Percentiles rank a stretch among this genome's conserved stretches.
phyloP scores from a whole-genome alignment of 2,888 invertebrate species.

The Chorisops tibialis region DNA sequence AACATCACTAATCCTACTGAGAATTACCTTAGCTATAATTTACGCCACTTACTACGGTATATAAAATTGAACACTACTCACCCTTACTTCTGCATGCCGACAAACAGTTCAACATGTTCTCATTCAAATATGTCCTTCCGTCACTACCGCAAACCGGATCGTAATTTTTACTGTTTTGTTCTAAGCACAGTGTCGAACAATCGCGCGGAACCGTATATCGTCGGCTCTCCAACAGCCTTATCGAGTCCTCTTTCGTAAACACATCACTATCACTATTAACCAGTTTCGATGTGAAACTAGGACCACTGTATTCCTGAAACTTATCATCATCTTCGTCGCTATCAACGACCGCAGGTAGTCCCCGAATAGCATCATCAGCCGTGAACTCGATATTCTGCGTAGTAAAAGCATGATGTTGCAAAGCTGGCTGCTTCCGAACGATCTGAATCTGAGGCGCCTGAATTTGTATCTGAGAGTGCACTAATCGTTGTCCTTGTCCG shows the following conservation, averaged over 20 bases:
- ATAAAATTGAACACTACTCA: background rate
- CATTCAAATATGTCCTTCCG: constrained; percentile 44
- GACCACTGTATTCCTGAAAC: constrained; percentile 8
- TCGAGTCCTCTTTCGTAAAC: constrained; percentile 7
- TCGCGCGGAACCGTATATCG: constrained; percentile 18
- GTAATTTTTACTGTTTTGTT: constrained; percentile 35
- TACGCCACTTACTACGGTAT: no score
- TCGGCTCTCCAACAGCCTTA: constrained; percentile 8
- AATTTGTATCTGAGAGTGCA: background rate
- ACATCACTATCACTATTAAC: constrained; percentile 7
- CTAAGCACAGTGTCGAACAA: constrained; percentile 15
- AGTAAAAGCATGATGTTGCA: background rate
- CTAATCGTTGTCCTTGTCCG: no score
- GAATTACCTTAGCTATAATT: no score
- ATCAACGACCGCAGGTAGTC: background rate
- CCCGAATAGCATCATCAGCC: constrained; percentile 5
- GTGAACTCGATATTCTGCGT: constrained; percentile 15
- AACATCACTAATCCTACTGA: no score
- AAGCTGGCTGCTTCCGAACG: background rate
- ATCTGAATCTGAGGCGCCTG: background rate
- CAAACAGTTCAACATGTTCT: constrained; percentile 36
- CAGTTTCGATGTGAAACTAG: background rate
- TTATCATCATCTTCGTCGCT: background rate
- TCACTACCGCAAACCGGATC: constrained; percentile 51
- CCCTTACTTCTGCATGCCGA: constrained; percentile 1